Conservation (phyloP, 2,888 invertebrate species). For the Hirtodrosophila alboralis region DNA sequence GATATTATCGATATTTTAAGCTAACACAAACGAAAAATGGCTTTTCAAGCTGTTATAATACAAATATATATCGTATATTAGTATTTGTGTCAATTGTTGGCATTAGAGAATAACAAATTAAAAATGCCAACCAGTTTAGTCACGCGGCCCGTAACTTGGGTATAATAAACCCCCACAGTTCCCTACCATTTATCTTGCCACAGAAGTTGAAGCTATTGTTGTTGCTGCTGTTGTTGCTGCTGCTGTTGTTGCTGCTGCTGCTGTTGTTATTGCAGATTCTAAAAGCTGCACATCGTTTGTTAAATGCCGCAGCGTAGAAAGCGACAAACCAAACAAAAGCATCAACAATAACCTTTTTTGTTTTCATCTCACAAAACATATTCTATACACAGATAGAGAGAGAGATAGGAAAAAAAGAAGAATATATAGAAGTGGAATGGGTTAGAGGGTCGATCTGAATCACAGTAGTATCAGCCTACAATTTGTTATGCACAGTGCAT, state of each 20-base stretch:
- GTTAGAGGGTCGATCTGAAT: conserved; percentile 41
- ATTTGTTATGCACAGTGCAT: neutral
- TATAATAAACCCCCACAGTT: neutral
- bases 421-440: conserved; percentile 34
- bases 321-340: conserved; percentile 41
- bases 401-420: neutral
- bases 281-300: conserved; percentile 39
- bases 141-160: conserved; percentile 36
- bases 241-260: conserved; percentile 12
- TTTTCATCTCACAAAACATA: conserved; percentile 3
- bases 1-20: too few relatives aligned
- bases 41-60: too few relatives aligned
- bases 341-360: conserved; percentile 8
- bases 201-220: conserved; percentile 23
- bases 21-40: too few relatives aligned
- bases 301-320: conserved; percentile 52
- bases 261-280: conserved; percentile 34
- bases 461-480: neutral
- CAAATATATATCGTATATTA: neutral
- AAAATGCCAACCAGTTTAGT: conserved; percentile 59
- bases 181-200: conserved; percentile 1
- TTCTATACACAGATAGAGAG: too few relatives aligned
- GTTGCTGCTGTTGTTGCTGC: conserved; percentile 6
- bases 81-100: conserved; percentile 49
- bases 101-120: conserved; percentile 49